Percentiles rank a stretch among this genome's conserved stretches.
Conservation (phyloP, 2,113 vertebrate species). For the Pteropus alecto region DNA sequence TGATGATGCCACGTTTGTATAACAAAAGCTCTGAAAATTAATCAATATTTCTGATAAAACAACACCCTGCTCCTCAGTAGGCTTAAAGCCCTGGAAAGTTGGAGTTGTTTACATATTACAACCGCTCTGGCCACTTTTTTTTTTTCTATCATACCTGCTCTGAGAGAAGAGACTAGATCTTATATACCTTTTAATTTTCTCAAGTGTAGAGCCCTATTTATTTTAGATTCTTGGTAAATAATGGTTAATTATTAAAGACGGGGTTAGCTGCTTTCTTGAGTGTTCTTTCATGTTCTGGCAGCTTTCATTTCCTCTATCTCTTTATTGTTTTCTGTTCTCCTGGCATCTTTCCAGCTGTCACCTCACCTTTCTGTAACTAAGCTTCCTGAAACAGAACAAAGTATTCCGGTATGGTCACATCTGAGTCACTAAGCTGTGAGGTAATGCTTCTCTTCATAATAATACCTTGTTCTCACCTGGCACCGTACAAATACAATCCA, state of each 20-base stretch:
- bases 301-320: neutral
- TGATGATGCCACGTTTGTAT: neutral
- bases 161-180: neutral
- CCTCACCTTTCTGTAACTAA: neutral
- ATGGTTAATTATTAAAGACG: neutral
- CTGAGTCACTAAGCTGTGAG: constrained; percentile 37
- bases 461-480: constrained; percentile 55
- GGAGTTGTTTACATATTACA: neutral
- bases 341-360: neutral
- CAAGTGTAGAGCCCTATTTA: neutral
- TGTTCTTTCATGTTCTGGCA: neutral
- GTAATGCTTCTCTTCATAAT: constrained; percentile 46
- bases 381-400: neutral
- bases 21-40: neutral
- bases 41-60: neutral
- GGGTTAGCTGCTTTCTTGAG: neutral
- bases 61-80: neutral
- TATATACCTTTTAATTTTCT: neutral
- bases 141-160: neutral
- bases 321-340: neutral
- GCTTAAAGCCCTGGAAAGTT: neutral
- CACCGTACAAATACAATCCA: neutral
- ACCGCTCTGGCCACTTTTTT: neutral
- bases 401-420: constrained; percentile 26
- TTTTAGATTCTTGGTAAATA: neutral